Conservation (phyloP, 2,888 invertebrate species). For the Idaea straminata region DNA sequence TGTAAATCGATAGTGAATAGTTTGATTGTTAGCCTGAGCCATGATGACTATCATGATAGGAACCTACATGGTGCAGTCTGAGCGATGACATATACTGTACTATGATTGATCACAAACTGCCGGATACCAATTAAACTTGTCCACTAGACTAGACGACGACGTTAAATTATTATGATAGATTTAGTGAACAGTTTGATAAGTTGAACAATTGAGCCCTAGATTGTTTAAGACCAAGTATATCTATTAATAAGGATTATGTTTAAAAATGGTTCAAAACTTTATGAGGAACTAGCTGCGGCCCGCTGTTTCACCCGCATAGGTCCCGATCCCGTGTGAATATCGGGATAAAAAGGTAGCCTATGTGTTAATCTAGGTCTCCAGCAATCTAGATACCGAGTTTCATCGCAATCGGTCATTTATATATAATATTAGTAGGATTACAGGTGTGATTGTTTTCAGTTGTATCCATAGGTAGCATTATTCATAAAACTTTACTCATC, state of each 20-base stretch:
- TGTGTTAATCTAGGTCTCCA: too few species aligned
- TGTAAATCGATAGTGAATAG: constrained; percentile 2
- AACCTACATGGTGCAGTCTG: constrained; percentile 23
- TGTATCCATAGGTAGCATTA: not conserved
- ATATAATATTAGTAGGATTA: too few species aligned
- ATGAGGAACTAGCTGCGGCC: too few species aligned
- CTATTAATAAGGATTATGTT: not conserved
- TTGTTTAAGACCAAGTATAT: not conserved
- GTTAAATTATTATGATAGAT: constrained; percentile 55
- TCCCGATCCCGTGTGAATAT: too few species aligned
- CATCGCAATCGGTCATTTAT: too few species aligned
- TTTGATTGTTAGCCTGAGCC: constrained; percentile 17
- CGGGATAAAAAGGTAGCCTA: too few species aligned
- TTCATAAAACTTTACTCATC: not conserved
- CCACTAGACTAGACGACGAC: constrained; percentile 57
- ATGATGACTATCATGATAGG: constrained; percentile 22
- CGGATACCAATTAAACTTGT: constrained; percentile 74
- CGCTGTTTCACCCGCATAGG: too few species aligned
- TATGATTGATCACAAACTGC: constrained; percentile 65
- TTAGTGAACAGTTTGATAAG: not conserved
- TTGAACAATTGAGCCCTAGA: constrained; percentile 1
- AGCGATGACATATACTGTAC: constrained; percentile 48
- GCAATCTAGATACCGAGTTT: too few species aligned
- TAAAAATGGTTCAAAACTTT: too few species aligned
- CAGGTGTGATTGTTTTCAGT: too few species aligned